Evolutionary conservation across 2,888 invertebrate species (phyloP).

Genomic region (Polyommatus icarus): DNA sequence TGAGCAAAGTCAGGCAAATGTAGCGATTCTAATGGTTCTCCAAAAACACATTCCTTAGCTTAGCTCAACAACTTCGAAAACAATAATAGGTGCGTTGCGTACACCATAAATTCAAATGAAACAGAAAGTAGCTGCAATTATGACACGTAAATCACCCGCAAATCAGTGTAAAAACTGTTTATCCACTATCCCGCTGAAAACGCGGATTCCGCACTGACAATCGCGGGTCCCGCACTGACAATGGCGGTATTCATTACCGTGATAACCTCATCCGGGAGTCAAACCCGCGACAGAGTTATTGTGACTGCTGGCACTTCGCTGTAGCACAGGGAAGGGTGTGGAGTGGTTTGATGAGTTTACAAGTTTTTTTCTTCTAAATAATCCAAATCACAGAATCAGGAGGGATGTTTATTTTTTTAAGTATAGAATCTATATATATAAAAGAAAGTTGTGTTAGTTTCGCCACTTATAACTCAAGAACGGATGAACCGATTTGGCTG

Average conservation of each 20-base stretch:
- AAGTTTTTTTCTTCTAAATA: too few relatives aligned
- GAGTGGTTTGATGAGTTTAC: background rate
- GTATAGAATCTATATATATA: too few relatives aligned
- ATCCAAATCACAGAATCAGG: too few relatives aligned
- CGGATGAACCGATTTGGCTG: too few relatives aligned
- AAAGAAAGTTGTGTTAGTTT: too few relatives aligned
- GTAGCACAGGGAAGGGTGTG: slow-evolving; percentile 53
- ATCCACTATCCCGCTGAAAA: background rate
- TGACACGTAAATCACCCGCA: background rate
- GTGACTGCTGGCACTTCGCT: slow-evolving; percentile 77
- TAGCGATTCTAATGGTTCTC: too few relatives aligned
- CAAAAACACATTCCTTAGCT: too few relatives aligned
- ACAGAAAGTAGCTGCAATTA: background rate
- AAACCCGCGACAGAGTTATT: slow-evolving; percentile 78
- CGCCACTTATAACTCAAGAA: too few relatives aligned
- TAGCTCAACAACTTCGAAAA: too few relatives aligned
- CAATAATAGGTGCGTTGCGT: too few relatives aligned
- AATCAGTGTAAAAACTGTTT: slow-evolving; percentile 1
- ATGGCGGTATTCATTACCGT: slow-evolving; percentile 73
- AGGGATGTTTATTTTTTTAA: too few relatives aligned
- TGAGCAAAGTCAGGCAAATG: too few relatives aligned
- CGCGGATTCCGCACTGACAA: slow-evolving; percentile 10
- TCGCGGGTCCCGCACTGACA: slow-evolving; percentile 47
- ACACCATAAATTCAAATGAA: background rate
- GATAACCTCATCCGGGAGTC: slow-evolving; percentile 79